Base-by-base conservation (phyloP, 2,797 vertebrate genomes). In the Tragopan temminckii region DNA sequence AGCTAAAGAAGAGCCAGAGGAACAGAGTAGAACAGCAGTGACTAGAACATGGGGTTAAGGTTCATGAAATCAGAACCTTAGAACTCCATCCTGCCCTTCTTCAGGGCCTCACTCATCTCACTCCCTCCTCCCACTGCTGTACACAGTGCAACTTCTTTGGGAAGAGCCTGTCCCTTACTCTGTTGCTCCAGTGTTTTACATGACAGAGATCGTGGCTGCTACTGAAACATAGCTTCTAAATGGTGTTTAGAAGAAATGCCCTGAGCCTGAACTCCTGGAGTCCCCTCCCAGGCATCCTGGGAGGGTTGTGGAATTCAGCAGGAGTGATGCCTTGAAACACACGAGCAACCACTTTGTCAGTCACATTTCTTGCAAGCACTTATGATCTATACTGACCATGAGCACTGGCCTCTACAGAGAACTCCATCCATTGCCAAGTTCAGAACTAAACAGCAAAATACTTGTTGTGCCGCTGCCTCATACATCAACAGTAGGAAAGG, bases 341-440 rank as follows among this genome's bases (percentile, higher is more conserved):
- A 29, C 0, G 2, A 90, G 62, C 75, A 82, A 43, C 38, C 15
- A 12, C 55, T 50, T 46, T 16, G n/a, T 67, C 72, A 81, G 70
- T 31, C 1, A 1, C 42, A 43, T 61, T 55, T 48, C 5, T 6
- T 11, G 7, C 3, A 38, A 46, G 1, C 5, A 1, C 4, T n/a
- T 18, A 24, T 1, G 11, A 13, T 33, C 79, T 18, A 2, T 20
- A 46, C 42, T 40, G 40, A 31, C 58, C 84, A 82, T 2, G 20
- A 58, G 66, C 29, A 50, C 14, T 14, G 58, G 58, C 69, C 80
- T 55, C 84, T 62, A 20, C 33, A 31, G 15, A 33, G 3, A 7
- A 38, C 7, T 1, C 25, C 85, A 46, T 27, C 24, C 18, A 5
- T 7, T 36, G 61, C 45, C 82, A 80, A 27, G 9, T 9, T n/a